phyloP scores from a whole-genome alignment of 2,888 invertebrate genomes.

The Aethes cnicana region DNA sequence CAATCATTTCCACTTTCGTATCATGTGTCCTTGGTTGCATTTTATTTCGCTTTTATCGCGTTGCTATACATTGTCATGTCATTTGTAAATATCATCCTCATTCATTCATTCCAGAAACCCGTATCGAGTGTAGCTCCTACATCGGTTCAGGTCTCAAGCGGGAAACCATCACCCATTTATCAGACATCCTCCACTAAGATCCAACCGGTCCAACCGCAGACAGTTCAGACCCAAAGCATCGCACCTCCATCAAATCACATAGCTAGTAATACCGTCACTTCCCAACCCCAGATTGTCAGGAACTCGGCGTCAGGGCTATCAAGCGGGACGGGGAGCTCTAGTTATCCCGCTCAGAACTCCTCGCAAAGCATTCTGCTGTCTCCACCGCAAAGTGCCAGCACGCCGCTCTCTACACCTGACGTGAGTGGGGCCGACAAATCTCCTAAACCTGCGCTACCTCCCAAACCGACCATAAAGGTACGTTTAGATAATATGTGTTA shows the following conservation, averaged over 20 bases:
- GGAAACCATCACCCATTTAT: constrained; percentile 89
- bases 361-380: constrained; percentile 78
- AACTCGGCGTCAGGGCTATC: constrained; percentile 77
- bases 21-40: constrained; percentile 22
- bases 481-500: constrained; percentile 9
- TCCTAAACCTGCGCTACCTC: constrained; percentile 90
- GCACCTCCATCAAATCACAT: constrained; percentile 67
- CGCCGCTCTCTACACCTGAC: constrained; percentile 81
- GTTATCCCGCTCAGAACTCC: constrained; percentile 65
- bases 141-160: constrained; percentile 84
- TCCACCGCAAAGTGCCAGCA: constrained; percentile 84
- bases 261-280: constrained; percentile 69
- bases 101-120: constrained; percentile 87
- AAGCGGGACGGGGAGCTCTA: constrained; percentile 71
- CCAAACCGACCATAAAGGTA: constrained; percentile 89
- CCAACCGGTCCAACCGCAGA: constrained; percentile 90
- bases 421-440: constrained; percentile 79
- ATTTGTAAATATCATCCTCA: constrained; percentile 77
- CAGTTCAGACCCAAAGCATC: constrained; percentile 79
- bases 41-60: constrained; percentile 36
- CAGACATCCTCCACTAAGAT: constrained; percentile 91
- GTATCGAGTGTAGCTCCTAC: constrained; percentile 93
- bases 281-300: constrained; percentile 79
- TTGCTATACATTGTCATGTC: constrained; percentile 45
- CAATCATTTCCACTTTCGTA: constrained; percentile 20